Evolutionary conservation across 1,140 invertebrate genomes (phyloP).

Genomic region (Heterodera carotae): DNA sequence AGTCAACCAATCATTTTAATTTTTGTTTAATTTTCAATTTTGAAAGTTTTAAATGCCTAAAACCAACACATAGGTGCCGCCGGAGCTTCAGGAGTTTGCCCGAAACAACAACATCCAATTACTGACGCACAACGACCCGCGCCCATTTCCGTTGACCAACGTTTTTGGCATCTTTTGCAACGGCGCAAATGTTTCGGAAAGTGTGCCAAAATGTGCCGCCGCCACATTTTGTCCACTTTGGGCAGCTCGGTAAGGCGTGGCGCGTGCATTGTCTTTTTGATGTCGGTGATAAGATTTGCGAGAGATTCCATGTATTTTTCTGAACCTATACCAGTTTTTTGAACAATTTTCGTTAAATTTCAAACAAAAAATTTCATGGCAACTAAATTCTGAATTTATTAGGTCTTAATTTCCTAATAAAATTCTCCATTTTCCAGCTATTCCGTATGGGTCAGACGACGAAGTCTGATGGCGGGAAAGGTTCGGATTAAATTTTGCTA

Average conservation of each 20-base stretch:
- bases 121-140: slow-evolving; percentile 88
- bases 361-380: no score
- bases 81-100: slow-evolving; percentile 83
- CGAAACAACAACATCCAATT: slow-evolving; percentile 86
- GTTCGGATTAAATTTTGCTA: background rate
- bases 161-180: slow-evolving; percentile 50
- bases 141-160: slow-evolving; percentile 59
- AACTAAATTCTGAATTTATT: no score
- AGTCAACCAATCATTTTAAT: slow-evolving; percentile 12
- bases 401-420: no score
- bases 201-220: slow-evolving; percentile 31
- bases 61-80: slow-evolving; percentile 73
- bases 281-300: no score
- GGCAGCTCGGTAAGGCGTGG: slow-evolving; percentile 44
- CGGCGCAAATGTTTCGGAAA: background rate
- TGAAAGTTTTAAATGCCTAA: background rate
- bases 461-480: slow-evolving; percentile 55
- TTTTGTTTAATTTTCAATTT: slow-evolving; percentile 10
- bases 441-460: slow-evolving; percentile 56
- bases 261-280: slow-evolving; percentile 33
- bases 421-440: slow-evolving; percentile 47
- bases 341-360: no score
- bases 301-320: no score
- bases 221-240: slow-evolving; percentile 45
- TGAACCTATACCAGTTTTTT: no score